A percentile compares a stretch with the other conserved stretches of the same genome.
Conservation (phyloP, 1,140 invertebrate species). For the Penaeus japonicus region DNA sequence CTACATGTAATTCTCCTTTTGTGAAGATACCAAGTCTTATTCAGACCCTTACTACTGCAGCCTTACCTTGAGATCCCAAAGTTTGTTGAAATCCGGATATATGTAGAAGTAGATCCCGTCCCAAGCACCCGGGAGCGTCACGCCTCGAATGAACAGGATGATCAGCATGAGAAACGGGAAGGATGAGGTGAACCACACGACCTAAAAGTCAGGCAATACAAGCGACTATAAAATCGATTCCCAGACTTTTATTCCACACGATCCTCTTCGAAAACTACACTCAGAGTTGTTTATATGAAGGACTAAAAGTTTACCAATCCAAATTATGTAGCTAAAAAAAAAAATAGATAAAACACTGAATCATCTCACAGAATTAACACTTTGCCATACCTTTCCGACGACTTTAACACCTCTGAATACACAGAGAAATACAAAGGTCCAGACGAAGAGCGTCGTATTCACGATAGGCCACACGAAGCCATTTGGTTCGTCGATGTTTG, state of each 20-base stretch:
- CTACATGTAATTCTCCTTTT: no score
- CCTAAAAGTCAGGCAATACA: constrained; percentile 67
- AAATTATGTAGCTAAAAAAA: background rate
- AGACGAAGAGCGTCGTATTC: constrained; percentile 10
- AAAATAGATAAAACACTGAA: background rate
- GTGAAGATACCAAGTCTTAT: no score
- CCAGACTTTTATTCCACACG: background rate
- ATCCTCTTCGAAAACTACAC: no score
- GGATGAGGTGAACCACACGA: constrained; percentile 98
- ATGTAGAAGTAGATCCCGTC: constrained; percentile 91
- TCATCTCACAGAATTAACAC: background rate
- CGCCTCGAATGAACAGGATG: constrained; percentile 88
- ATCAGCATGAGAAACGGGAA: constrained; percentile 95
- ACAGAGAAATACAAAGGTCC: constrained; percentile 41
- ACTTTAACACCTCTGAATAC: constrained; percentile 60
- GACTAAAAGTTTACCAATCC: background rate
- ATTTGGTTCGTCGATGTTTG: constrained; percentile 26
- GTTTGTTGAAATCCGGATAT: constrained; percentile 83
- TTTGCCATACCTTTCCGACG: constrained; percentile 59
- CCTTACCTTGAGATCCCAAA: background rate
- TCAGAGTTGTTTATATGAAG: background rate
- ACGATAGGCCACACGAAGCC: constrained; percentile 60
- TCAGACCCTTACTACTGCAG: background rate
- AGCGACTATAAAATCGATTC: background rate
- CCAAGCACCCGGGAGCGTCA: constrained; percentile 92